A percentile compares a stretch with the other conserved stretches of the same genome.
Evolutionary conservation across 2,888 invertebrate species (phyloP).

Genomic region (Beris morrisii): DNA sequence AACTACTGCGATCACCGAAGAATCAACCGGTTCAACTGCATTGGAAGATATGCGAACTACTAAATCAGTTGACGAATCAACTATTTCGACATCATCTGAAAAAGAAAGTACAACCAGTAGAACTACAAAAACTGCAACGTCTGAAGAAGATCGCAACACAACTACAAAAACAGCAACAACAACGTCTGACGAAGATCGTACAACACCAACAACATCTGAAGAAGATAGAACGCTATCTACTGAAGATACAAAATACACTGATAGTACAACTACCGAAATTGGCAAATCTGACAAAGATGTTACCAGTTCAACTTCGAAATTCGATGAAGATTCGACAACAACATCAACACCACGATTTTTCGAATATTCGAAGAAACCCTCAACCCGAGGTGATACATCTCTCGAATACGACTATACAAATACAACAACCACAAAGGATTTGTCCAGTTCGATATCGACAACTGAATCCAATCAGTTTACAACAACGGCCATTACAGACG

Average conservation of each 20-base stretch:
- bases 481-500: constrained; percentile 35
- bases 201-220: constrained; percentile 38
- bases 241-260: constrained; percentile 17
- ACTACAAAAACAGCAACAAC: not conserved
- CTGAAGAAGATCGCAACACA: not conserved
- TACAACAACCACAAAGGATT: constrained; percentile 42
- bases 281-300: not conserved
- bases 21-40: constrained; percentile 19
- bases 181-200: no score
- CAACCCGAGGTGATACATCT: constrained; percentile 53
- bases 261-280: constrained; percentile 5
- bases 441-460: constrained; percentile 38
- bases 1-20: not conserved
- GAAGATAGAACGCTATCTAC: not conserved
- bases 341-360: constrained; percentile 41
- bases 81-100: constrained; percentile 21
- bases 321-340: constrained; percentile 43
- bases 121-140: not conserved
- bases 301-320: constrained; percentile 7
- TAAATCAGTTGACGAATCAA: constrained; percentile 4
- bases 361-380: constrained; percentile 44
- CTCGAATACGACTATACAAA: constrained; percentile 48
- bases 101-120: not conserved
- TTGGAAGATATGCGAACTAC: constrained; percentile 8
- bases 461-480: constrained; percentile 29